phyloP scores from a whole-genome alignment of 2,113 vertebrate species.

The Etheostoma cragini region DNA sequence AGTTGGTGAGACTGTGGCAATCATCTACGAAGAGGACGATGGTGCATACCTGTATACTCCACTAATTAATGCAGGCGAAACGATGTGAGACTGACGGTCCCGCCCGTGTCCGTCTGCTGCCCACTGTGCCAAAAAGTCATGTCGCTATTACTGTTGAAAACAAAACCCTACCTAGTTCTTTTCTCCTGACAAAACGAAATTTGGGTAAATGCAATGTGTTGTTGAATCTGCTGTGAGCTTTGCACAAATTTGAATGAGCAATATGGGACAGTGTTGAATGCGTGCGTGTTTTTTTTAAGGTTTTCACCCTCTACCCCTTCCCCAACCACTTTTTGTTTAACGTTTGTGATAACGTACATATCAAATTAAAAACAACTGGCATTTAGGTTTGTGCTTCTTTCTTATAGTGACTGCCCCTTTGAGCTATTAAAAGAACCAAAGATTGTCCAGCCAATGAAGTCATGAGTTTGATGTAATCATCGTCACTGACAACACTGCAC shows the following conservation, averaged over 20 bases:
- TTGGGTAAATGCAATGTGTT: not conserved
- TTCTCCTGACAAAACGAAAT: not conserved
- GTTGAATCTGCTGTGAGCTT: conserved; percentile 35
- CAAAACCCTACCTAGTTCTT: conserved; percentile 8
- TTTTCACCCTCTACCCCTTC: not conserved
- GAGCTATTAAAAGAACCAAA: not conserved
- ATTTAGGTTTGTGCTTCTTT: not conserved
- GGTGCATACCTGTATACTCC: conserved; percentile 71
- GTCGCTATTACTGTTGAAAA: not conserved
- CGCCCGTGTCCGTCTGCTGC: not conserved
- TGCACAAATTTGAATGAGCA: conserved; percentile 39
- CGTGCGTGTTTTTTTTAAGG: not conserved
- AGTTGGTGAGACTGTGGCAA: conserved; percentile 70
- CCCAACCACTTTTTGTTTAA: conserved; percentile 9
- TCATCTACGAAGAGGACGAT: conserved; percentile 82
- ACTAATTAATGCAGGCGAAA: conserved; percentile 31
- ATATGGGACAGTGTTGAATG: conserved; percentile 28
- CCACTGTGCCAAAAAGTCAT: conserved; percentile 9
- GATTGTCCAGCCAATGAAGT: not conserved
- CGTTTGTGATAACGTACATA: conserved; percentile 28
- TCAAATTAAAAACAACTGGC: conserved; percentile 29
- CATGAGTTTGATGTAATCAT: not conserved
- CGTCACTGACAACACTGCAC: not conserved
- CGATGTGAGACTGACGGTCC: conserved; percentile 27
- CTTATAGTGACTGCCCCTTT: not conserved